phyloP scores from a whole-genome alignment of 2,113 vertebrate genomes.

The Heptranchias perlo region DNA sequence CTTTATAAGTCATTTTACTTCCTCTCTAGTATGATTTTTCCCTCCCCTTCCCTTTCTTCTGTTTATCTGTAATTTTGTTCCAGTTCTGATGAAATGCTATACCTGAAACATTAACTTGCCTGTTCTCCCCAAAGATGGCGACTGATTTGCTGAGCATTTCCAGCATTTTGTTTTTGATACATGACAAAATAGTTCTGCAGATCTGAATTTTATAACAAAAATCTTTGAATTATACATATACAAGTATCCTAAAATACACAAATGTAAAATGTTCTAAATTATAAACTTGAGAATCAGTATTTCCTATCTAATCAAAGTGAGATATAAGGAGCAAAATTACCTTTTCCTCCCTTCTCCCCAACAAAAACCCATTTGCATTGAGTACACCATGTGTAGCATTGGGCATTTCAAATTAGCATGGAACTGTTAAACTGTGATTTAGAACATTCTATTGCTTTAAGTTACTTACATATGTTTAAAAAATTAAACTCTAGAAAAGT shows the following conservation, averaged over 20 bases:
- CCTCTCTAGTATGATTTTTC: not conserved
- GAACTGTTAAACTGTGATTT: too few species aligned
- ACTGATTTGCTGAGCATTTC: not conserved
- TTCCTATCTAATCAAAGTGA: too few species aligned
- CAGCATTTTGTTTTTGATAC: not conserved
- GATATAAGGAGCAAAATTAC: too few species aligned
- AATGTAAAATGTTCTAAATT: not conserved
- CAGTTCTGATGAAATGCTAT: not conserved
- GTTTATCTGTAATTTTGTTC: not conserved
- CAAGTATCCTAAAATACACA: not conserved
- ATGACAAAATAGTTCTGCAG: not conserved
- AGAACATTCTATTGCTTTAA: too few species aligned
- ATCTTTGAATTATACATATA: not conserved
- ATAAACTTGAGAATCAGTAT: too few species aligned
- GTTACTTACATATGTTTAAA: too few species aligned
- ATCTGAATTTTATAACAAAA: not conserved
- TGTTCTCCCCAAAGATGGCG: not conserved
- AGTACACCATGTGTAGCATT: too few species aligned
- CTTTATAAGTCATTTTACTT: not conserved
- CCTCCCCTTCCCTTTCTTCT: not conserved
- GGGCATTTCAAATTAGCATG: too few species aligned
- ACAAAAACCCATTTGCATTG: too few species aligned
- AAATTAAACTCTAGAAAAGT: too few species aligned
- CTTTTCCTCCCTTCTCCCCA: too few species aligned
- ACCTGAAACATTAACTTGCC: not conserved